Evolutionary conservation across 2,113 vertebrate species (phyloP), one percentile per base, ranked within the genome.

Genomic region (Hymenochirus boettgeri): DNA sequence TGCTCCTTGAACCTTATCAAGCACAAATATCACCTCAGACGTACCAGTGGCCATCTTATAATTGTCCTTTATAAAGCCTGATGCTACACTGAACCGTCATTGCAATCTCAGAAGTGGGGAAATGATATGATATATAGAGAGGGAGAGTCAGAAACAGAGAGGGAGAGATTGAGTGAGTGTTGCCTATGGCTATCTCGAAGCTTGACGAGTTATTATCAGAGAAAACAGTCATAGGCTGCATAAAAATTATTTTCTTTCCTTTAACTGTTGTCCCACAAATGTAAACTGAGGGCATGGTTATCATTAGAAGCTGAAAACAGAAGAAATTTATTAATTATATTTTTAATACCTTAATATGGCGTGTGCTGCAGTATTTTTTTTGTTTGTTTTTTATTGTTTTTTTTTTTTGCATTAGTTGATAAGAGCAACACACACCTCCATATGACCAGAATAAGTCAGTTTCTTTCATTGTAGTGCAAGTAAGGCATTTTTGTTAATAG

Each of bases 41-140:
- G 76, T 75, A 76, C 77, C 78, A 84, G 75, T 76, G 76, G 80
- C 82, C 81, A 79, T 77, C 76, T 81, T 88, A 86, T 90, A 91
- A 91, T 89, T 89, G 86, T 90, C 82, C 86, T 80, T 83, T 86
- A 86, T 86, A 87, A 82, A 81, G 84, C 85, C 88, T 83, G 86
- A 87, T 86, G 89, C 83, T 82, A 89, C 85, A 87, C 87, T 86
- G 83, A 88, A 88, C 85, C 80, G 84, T 87, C 85, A 85, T 87
- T 81, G 82, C 86, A 88, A 90, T 90, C 85, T 89, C 80, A 81
- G 86, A 89, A 88, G 56, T 58, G 24, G 48, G 7, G 35, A 19
- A 56, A 37, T 10, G 31, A 56, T n/a, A 57, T 51, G 50, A n/a
- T 52, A 33, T 66, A 66, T 42, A 53, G 2, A 42, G 39, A 42